Percentiles rank a stretch among this genome's conserved stretches.
phyloP scores from a whole-genome alignment of 1,140 invertebrate genomes.

The Drosophila watanabei region DNA sequence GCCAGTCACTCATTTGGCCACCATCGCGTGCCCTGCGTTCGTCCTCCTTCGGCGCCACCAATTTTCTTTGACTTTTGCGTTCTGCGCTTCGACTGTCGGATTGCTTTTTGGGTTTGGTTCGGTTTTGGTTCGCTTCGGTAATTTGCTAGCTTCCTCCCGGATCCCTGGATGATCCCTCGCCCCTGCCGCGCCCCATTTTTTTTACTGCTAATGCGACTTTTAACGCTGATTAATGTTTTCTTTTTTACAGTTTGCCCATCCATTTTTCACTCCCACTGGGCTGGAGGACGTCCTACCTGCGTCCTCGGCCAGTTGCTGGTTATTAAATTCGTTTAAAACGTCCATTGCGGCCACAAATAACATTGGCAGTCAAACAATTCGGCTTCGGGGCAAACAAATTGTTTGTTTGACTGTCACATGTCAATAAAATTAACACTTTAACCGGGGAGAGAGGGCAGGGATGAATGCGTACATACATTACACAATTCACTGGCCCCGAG shows the following conservation, averaged over 20 bases:
- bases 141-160: slow-evolving; percentile 43
- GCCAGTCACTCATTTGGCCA: slow-evolving; percentile 82
- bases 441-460: slow-evolving; percentile 29
- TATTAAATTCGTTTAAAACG: slow-evolving; percentile 74
- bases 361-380: slow-evolving; percentile 55
- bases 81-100: slow-evolving; percentile 47
- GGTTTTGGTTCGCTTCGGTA: slow-evolving; percentile 45
- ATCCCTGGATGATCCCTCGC: background rate
- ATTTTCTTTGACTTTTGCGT: slow-evolving; percentile 78
- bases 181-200: slow-evolving; percentile 61
- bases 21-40: slow-evolving; percentile 61
- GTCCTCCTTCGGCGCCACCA: slow-evolving; percentile 40
- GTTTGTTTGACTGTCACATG: slow-evolving; percentile 78
- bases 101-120: slow-evolving; percentile 43
- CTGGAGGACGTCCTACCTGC: slow-evolving; percentile 44
- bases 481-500: slow-evolving; percentile 23
- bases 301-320: background rate
- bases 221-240: slow-evolving; percentile 82
- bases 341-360: slow-evolving; percentile 65
- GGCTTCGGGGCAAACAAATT: slow-evolving; percentile 62
- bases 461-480: slow-evolving; percentile 15
- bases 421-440: slow-evolving; percentile 83
- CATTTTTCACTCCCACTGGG: slow-evolving; percentile 26
- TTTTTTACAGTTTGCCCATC: slow-evolving; percentile 50
- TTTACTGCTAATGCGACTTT: slow-evolving; percentile 82